Evolutionary conservation across 2,797 vertebrate species (phyloP), one percentile per base, ranked within the genome.

Genomic region (Mionectes olivaceus): DNA sequence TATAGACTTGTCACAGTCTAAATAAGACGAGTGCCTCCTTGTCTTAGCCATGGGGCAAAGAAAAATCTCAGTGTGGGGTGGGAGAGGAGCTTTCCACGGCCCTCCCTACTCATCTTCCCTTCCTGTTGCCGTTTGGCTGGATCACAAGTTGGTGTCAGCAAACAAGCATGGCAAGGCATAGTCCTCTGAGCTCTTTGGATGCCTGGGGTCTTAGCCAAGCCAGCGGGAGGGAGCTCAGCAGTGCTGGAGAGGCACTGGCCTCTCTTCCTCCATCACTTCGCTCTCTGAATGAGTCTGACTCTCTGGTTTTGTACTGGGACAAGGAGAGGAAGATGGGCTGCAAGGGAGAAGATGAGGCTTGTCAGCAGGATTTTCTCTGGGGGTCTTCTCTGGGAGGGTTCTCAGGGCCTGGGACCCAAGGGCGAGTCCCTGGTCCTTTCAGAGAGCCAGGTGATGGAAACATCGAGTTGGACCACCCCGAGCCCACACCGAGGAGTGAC

Each of bases 41-140:
- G 32, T 46, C 11, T 15, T 68, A 43, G 59, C 35, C 33, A 44
- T 5, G 33, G 82, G 63, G 33, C 65, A 92, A 71, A 56, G 33
- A 80, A 24, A 75, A 61, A 65, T 78, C 28, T 53, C 60, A 19
- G 16, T 5, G 5, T 52, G 50, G 30, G 3, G 32, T 68, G 50
- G 27, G 67, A 91, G 67, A 83, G 47, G 59, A 90, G 39, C 6
- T 88, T 75, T 76, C 81, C 50, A 12, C 68, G 37, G 14, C 19
- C 19, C 5, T 63, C 47, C 3, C 44, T 80, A 56, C 19, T 90
- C 73, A 18, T 55, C 44, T 91, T 83, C 49, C 30, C 39, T 85
- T 81, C 33, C 35, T 86, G 46, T 83, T 92, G 57, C 21, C 23
- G 35, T 81, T 89, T 93, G 76, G 30, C 63, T 77, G 71, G 23